A percentile compares a stretch with the other conserved stretches of the same genome.
These are phyloP conservation scores for Phalacrocorax brasilianus DNA, from an alignment of 2,113 vertebrate genomes.

Conservation along the genomic window DNA sequence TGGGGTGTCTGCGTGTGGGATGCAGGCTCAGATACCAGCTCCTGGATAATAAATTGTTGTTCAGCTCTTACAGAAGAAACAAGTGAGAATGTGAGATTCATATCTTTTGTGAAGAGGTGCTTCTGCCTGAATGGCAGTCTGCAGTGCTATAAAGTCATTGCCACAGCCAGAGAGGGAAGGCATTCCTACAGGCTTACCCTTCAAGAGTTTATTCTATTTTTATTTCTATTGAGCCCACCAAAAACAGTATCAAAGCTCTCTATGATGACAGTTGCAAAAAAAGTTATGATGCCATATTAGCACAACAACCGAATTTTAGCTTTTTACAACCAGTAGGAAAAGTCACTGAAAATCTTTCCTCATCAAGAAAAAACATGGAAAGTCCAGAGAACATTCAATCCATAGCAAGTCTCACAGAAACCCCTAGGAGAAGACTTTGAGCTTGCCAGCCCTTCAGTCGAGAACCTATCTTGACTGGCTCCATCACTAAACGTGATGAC, in stretches of 20 bases:
- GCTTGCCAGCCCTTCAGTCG: neutral
- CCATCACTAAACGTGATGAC: neutral
- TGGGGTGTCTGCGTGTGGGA: neutral
- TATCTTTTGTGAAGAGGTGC: neutral
- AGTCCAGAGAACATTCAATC: neutral
- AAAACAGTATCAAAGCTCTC: neutral
- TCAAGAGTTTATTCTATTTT: neutral
- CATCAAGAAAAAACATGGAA: neutral
- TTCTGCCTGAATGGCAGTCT: neutral
- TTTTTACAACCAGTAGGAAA: neutral
- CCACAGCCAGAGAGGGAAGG: neutral
- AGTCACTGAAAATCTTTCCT: neutral
- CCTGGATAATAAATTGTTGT: neutral
- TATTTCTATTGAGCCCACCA: neutral
- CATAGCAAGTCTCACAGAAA: neutral
- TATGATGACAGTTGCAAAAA: neutral
- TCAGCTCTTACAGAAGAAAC: neutral
- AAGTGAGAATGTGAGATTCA: neutral
- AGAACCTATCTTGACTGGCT: neutral
- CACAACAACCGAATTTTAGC: neutral
- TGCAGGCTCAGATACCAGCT: neutral
- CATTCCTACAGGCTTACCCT: neutral
- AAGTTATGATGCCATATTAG: neutral
- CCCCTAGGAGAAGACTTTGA: neutral
- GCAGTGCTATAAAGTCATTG: neutral